These are phyloP conservation scores for Ecliptopera silaceata DNA, from an alignment of 2,888 invertebrate genomes.

Conservation along the genomic window DNA sequence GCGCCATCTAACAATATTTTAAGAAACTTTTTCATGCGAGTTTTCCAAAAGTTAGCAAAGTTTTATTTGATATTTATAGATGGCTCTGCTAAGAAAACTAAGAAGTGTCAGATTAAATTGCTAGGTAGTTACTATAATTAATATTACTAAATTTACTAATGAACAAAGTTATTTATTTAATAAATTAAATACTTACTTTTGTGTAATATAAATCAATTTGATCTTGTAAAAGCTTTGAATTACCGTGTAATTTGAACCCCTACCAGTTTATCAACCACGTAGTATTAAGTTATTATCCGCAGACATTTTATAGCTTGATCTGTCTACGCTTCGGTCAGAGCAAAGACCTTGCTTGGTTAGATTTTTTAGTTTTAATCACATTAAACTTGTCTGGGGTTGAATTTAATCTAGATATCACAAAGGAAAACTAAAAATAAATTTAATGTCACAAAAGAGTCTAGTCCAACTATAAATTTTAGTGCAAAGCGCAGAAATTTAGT, in stretches of 20 bases:
- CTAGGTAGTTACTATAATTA: too few relatives aligned
- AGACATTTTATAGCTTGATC: conserved; percentile 4
- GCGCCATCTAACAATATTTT: too few relatives aligned
- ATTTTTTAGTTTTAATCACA: conserved; percentile 19
- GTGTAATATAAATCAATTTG: too few relatives aligned
- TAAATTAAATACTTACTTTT: too few relatives aligned
- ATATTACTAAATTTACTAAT: too few relatives aligned
- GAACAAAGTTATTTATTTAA: too few relatives aligned
- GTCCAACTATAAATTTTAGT: not conserved
- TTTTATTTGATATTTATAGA: not conserved
- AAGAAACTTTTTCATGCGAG: too few relatives aligned
- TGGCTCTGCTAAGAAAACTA: not conserved
- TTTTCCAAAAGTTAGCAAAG: too few relatives aligned
- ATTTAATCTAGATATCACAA: conserved; percentile 5
- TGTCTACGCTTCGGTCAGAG: conserved; percentile 6
- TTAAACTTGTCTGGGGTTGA: conserved; percentile 6
- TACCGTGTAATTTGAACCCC: too few relatives aligned
- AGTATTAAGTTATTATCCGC: not conserved
- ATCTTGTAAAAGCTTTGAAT: too few relatives aligned
- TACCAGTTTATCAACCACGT: not conserved
- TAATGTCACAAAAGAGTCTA: not conserved
- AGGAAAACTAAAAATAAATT: not conserved
- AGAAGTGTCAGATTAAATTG: not conserved
- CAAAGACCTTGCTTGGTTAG: conserved; percentile 9
- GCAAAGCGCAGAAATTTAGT: too few relatives aligned